phyloP scores from a whole-genome alignment of 2,797 vertebrate species.

The Pygocentrus nattereri region DNA sequence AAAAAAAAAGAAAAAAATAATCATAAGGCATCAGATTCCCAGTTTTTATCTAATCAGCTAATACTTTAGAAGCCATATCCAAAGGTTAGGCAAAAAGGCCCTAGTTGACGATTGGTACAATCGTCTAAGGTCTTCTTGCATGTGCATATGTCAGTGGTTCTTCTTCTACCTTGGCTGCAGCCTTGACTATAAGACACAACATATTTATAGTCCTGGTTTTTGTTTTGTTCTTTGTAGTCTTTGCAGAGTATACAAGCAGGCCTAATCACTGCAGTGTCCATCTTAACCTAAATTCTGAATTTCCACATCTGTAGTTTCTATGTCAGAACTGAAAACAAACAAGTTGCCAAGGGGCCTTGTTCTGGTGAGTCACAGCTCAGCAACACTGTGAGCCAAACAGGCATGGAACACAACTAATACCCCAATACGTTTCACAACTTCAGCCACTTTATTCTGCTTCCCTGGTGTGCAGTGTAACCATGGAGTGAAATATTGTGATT shows the following conservation, averaged over 20 bases:
- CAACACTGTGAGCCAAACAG: conserved; percentile 17
- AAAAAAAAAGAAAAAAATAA: too few species aligned
- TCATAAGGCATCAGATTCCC: too few species aligned
- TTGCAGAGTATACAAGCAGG: too few species aligned
- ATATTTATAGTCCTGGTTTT: too few species aligned
- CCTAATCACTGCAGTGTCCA: neutral
- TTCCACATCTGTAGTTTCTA: conserved; percentile 46
- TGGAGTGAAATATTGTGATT: conserved; percentile 13
- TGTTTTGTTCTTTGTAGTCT: too few species aligned
- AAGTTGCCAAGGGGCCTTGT: conserved; percentile 31
- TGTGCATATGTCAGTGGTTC: too few species aligned
- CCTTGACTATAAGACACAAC: too few species aligned
- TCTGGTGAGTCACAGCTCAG: conserved; percentile 28
- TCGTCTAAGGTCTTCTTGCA: neutral
- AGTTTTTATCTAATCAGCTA: too few species aligned
- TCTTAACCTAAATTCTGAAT: conserved; percentile 9
- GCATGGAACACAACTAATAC: conserved; percentile 8
- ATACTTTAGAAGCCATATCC: too few species aligned
- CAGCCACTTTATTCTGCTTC: conserved; percentile 8
- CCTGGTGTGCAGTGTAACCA: neutral
- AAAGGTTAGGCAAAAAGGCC: too few species aligned
- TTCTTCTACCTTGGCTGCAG: neutral
- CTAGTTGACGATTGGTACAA: neutral
- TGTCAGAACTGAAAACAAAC: conserved; percentile 43
- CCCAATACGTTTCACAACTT: conserved; percentile 41